Evolutionary conservation across 2,797 vertebrate genomes (phyloP).

Genomic region (Macropodus opercularis): DNA sequence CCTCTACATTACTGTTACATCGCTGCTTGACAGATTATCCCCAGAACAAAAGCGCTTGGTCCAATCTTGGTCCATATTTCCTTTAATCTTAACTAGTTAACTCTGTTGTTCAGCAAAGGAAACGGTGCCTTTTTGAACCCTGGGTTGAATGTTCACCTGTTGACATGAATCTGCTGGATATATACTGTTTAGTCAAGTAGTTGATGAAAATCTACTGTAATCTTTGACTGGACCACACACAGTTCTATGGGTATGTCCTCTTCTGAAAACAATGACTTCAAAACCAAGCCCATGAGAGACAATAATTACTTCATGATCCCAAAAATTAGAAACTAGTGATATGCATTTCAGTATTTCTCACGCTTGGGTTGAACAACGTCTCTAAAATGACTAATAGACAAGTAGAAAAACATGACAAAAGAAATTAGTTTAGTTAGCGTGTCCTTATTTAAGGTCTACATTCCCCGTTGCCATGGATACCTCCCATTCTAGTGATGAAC

Average conservation of each 20-base stretch:
- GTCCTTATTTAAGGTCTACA: conserved; percentile 33
- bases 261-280: conserved; percentile 22
- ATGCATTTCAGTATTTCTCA: conserved; percentile 22
- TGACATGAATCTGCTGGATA: background rate
- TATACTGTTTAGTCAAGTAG: background rate
- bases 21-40: background rate
- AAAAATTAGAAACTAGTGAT: background rate
- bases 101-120: background rate
- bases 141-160: background rate
- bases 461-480: conserved; percentile 39
- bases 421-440: conserved; percentile 35
- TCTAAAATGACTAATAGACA: conserved; percentile 22
- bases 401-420: conserved; percentile 43
- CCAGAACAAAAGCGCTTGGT: background rate
- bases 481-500: conserved; percentile 51
- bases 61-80: background rate
- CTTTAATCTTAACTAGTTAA: background rate
- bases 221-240: conserved; percentile 44
- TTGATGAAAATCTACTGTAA: conserved; percentile 13
- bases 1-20: too few relatives aligned
- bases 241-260: conserved; percentile 7
- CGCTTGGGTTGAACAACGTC: conserved; percentile 34
- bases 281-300: conserved; percentile 24
- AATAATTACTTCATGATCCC: conserved; percentile 29
- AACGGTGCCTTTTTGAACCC: background rate